These are phyloP conservation scores for Onychorhynchus coronatus DNA, from an alignment of 2,113 vertebrate species.

Conservation along the genomic window DNA sequence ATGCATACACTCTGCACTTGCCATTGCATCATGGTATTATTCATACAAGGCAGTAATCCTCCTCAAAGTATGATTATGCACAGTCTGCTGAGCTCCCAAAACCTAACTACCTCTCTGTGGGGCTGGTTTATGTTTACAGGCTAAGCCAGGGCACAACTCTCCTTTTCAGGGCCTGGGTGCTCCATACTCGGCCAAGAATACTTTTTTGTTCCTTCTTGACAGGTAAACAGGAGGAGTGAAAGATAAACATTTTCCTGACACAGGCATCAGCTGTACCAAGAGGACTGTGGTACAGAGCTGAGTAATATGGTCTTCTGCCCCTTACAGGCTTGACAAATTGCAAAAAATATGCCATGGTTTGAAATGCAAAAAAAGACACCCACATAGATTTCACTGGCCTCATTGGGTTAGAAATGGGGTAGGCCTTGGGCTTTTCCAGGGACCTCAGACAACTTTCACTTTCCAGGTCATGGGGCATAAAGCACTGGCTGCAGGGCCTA, in stretches of 20 bases:
- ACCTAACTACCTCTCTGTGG: not conserved
- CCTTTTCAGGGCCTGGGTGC: not conserved
- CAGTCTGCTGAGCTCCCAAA: conserved; percentile 43
- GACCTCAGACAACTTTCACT: not conserved
- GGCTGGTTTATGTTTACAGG: not conserved
- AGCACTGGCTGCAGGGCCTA: not conserved
- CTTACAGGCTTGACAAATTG: not conserved
- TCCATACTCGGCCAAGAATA: not conserved
- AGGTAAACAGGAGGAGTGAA: not conserved
- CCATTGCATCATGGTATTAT: conserved; percentile 7
- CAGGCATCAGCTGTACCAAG: not conserved
- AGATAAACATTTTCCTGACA: not conserved
- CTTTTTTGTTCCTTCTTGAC: not conserved
- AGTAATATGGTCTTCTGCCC: not conserved
- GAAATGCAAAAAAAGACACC: not conserved
- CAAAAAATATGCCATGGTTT: not conserved
- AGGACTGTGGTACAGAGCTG: not conserved
- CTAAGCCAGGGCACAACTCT: not conserved
- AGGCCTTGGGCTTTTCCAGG: not conserved
- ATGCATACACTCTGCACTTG: not conserved
- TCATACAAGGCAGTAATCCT: conserved; percentile 25
- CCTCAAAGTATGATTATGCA: conserved; percentile 17
- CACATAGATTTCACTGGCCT: not conserved
- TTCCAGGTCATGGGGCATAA: not conserved
- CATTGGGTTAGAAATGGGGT: not conserved